Percentiles rank a stretch among this genome's conserved stretches.
Conservation (phyloP, 2,113 vertebrate species). For the Toxotes jaculatrix region DNA sequence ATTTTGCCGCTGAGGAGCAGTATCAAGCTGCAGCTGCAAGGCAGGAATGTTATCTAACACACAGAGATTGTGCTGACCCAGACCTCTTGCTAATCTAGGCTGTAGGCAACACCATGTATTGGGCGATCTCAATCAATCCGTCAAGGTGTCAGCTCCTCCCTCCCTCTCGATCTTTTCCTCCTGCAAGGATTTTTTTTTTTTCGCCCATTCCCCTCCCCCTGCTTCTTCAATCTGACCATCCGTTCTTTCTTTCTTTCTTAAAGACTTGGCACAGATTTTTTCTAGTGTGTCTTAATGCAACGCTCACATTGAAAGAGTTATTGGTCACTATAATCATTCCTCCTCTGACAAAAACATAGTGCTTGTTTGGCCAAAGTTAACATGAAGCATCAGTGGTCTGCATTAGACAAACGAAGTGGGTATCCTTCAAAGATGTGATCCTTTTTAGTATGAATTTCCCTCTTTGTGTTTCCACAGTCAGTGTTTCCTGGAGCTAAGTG, state of each 20-base stretch:
- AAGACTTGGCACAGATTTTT: slow-evolving; percentile 29
- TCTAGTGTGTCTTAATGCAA: background rate
- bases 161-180: slow-evolving; percentile 40
- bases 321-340: background rate
- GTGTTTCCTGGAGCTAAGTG: background rate
- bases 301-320: too few species aligned
- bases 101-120: slow-evolving; percentile 65
- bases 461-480: background rate
- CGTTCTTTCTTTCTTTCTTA: slow-evolving; percentile 27
- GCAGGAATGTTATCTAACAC: slow-evolving; percentile 69
- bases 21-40: slow-evolving; percentile 63
- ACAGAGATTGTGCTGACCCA: slow-evolving; percentile 77
- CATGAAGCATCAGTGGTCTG: background rate
- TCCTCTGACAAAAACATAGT: background rate
- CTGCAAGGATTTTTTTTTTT: slow-evolving; percentile 44
- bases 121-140: slow-evolving; percentile 78
- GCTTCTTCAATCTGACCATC: slow-evolving; percentile 30
- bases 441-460: background rate
- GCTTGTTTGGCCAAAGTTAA: background rate
- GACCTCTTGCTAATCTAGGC: slow-evolving; percentile 76
- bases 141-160: slow-evolving; percentile 72
- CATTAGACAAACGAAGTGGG: background rate
- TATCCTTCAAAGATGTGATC: too few species aligned
- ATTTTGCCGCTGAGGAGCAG: slow-evolving; percentile 45
- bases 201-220: background rate